Evolutionary conservation across 1,140 invertebrate species (phyloP).

Genomic region (Zaprionus inermis): DNA sequence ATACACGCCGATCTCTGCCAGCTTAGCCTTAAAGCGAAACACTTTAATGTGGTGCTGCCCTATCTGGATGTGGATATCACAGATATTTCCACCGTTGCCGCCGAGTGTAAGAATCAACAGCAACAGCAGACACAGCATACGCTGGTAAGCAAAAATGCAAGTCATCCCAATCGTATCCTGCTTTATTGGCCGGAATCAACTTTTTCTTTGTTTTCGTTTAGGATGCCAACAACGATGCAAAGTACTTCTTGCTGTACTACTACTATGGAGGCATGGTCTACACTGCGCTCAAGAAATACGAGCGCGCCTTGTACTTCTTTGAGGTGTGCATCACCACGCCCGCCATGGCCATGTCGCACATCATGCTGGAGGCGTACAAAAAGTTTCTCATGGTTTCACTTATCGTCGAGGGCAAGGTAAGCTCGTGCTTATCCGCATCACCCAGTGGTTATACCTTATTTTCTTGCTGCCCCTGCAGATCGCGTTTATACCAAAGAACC

Average conservation of each 20-base stretch:
- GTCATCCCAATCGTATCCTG: background rate
- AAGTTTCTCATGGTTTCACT: slow-evolving; percentile 97
- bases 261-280: slow-evolving; percentile 99
- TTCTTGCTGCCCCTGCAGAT: slow-evolving; percentile 85
- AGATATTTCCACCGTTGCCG: slow-evolving; percentile 89
- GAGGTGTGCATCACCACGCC: slow-evolving; percentile 97
- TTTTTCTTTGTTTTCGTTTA: slow-evolving; percentile 49
- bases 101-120: slow-evolving; percentile 71
- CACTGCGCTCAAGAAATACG: slow-evolving; percentile 95
- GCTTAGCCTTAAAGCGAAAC: slow-evolving; percentile 95
- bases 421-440: background rate
- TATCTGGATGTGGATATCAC: slow-evolving; percentile 96
- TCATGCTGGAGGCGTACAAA: slow-evolving; percentile 98
- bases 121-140: slow-evolving; percentile 70
- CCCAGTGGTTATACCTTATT: too few species aligned
- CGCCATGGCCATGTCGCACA: slow-evolving; percentile 96
- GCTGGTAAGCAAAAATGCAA: slow-evolving; percentile 27
- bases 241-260: slow-evolving; percentile 97
- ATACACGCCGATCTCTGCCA: slow-evolving; percentile 97
- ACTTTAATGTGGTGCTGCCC: slow-evolving; percentile 95
- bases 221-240: slow-evolving; percentile 92
- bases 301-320: slow-evolving; percentile 96
- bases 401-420: slow-evolving; percentile 95
- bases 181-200: background rate
- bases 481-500: slow-evolving; percentile 93